These are phyloP conservation scores for Heliconius charithonia DNA, from an alignment of 2,888 invertebrate species.

Conservation along the genomic window DNA sequence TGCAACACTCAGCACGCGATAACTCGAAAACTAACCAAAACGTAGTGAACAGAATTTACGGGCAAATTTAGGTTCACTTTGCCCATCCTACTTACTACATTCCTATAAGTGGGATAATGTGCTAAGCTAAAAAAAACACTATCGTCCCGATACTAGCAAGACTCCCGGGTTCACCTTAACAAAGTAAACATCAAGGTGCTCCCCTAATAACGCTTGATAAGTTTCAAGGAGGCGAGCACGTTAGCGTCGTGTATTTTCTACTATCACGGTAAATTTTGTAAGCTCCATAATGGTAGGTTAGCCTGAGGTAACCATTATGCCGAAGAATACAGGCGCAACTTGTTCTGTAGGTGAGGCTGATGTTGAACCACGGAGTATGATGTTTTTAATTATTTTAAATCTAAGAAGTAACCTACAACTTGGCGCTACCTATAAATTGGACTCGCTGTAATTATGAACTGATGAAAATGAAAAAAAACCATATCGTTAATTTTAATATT, in stretches of 20 bases:
- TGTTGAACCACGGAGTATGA: not conserved
- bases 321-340: conserved; percentile 65
- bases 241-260: conserved; percentile 80
- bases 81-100: too few relatives aligned
- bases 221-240: conserved; percentile 72
- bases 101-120: too few relatives aligned
- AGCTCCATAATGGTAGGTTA: conserved; percentile 77
- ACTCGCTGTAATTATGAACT: not conserved
- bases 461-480: not conserved
- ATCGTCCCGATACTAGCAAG: not conserved
- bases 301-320: conserved; percentile 81
- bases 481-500: too few relatives aligned
- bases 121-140: too few relatives aligned
- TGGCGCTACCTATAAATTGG: not conserved
- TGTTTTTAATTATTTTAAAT: not conserved
- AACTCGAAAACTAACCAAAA: too few relatives aligned
- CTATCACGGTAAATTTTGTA: conserved; percentile 82
- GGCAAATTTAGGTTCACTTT: too few relatives aligned
- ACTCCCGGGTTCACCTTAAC: not conserved
- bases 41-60: too few relatives aligned
- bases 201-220: conserved; percentile 73
- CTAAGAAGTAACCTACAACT: not conserved
- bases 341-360: conserved; percentile 29
- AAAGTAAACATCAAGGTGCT: conserved; percentile 68
- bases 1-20: too few relatives aligned